phyloP scores from a whole-genome alignment of 2,888 invertebrate genomes.

The Spilosoma lubricipeda region DNA sequence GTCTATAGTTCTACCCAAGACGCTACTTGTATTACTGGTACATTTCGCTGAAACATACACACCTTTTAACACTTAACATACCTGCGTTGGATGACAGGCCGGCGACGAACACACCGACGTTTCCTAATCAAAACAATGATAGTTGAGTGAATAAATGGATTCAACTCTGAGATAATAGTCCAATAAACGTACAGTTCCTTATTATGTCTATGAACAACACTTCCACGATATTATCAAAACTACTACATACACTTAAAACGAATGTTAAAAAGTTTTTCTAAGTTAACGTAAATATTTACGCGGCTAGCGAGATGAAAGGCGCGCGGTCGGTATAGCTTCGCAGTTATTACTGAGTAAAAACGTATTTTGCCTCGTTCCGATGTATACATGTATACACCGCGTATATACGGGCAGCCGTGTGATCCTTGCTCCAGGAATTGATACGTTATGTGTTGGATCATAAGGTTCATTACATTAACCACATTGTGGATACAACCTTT shows the following conservation, averaged over 20 bases:
- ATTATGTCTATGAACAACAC: conserved; percentile 55
- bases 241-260: conserved; percentile 28
- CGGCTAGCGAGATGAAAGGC: conserved; percentile 66
- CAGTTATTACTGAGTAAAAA: conserved; percentile 74
- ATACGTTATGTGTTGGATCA: conserved; percentile 43
- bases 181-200: conserved; percentile 39
- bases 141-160: conserved; percentile 62
- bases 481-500: conserved; percentile 36
- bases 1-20: conserved; percentile 23
- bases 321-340: conserved; percentile 74
- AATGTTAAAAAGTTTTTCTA: conserved; percentile 66
- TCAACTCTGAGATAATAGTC: conserved; percentile 50
- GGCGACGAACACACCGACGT: conserved; percentile 61
- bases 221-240: conserved; percentile 48
- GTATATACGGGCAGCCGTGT: conserved; percentile 42
- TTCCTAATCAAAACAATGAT: conserved; percentile 77
- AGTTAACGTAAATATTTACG: conserved; percentile 79
- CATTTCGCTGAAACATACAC: conserved; percentile 38
- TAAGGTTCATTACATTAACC: conserved; percentile 43
- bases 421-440: conserved; percentile 61
- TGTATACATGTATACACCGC: conserved; percentile 50
- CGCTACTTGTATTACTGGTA: conserved; percentile 19
- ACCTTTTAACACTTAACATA: conserved; percentile 65
- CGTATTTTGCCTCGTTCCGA: conserved; percentile 64
- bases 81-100: conserved; percentile 72